Evolutionary conservation across 2,113 vertebrate species (phyloP), one percentile per base, ranked within the genome.

Genomic region (Oostethus manadensis): DNA sequence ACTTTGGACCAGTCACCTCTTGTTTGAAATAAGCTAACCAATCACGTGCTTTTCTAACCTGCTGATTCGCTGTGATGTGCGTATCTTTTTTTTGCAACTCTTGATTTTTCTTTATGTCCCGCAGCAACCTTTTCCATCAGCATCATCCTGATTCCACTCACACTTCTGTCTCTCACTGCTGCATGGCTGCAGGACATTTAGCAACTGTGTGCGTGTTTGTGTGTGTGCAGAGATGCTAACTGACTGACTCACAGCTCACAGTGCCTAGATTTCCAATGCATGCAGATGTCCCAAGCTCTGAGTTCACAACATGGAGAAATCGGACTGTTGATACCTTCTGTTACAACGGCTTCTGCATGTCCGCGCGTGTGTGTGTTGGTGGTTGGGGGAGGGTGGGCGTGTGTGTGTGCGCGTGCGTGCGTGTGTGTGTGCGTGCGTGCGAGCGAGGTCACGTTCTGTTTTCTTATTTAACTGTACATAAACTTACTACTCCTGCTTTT

Each of bases 61-160:
- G 60, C 70, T 73, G 72, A 73, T 55, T 79, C 61, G 74, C 62
- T 35, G 46, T 76, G 69, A 70, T 60, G 66, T 67, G 29, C 3
- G 8, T 57, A 23, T 17, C 71, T 23, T n/a, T 71, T 80, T 84
- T 79, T 77, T 78, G 82, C 79, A 81, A 78, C 64, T 75, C 56
- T 73, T 55, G 21, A 48, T 61, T 69, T 45, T 70, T 61, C 60
- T 56, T 60, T 29, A 45, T 64, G 40, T 75, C 60, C 83, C 21
- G 51, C 79, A 84, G 80, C 70, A 51, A 71, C 56, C 35, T 66
- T 66, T 69, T 61, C 62, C 65, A 56, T 66, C 67, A 71, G 53
- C 78, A 67, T 59, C 64, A 50, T 48, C 72, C 61, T 76, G 51
- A 60, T 58, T 73, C 60, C 59, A 56, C 66, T 68, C 56, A 57